Base-by-base conservation (phyloP, 2,888 invertebrate genomes). In the Sphaerophoria rueppellii region DNA sequence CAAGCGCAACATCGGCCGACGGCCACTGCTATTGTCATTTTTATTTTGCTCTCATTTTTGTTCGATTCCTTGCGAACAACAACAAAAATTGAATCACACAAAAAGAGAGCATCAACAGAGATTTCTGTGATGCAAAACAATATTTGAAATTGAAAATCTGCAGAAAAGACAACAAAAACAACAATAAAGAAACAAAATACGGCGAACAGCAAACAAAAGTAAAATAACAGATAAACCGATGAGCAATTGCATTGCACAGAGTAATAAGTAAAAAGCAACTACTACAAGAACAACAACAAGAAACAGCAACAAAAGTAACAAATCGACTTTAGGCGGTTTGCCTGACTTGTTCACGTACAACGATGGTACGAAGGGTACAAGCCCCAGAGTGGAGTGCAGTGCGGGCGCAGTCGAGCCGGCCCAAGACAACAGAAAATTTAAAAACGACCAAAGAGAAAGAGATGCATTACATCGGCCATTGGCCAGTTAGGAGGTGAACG, bases 401-500 rank as follows among this genome's bases (percentile, higher is more conserved):
- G 85, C 61, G 76, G 85, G 72, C 70, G 81, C 79, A 70, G 14
- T 73, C 58, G 76, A 85, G 24, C 24, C 24, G 24, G 24, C 24
- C 24, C 24, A 24, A 81, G 85, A 85, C 81, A 85, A 80, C 85
- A 81, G 70, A 80, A 85, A 85, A 77, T 81, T 72, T 80, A 77
- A 81, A 85, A 85, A 85, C 76, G 65, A 85, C 81, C 81, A 85
- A 85, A 24, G 24, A 24, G 24, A 24, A 75, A 82, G 79, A 87
- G 88, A 87, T 87, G 87, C 87, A 87, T 88, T 88, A 87, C 87
- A 87, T 87, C 88, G 88, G 88, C 88, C 88, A 88, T 87, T 88
- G 88, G 88, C 88, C 88, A 88, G 88, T 88, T 87, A 82, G 86
- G 87, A 88, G 88, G 88, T 88, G 88, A 88, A 88, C 87, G 88